Percentiles rank a stretch among this genome's conserved stretches.
Evolutionary conservation across 2,113 vertebrate genomes (phyloP).

Genomic region (Neomonachus schauinslandi): DNA sequence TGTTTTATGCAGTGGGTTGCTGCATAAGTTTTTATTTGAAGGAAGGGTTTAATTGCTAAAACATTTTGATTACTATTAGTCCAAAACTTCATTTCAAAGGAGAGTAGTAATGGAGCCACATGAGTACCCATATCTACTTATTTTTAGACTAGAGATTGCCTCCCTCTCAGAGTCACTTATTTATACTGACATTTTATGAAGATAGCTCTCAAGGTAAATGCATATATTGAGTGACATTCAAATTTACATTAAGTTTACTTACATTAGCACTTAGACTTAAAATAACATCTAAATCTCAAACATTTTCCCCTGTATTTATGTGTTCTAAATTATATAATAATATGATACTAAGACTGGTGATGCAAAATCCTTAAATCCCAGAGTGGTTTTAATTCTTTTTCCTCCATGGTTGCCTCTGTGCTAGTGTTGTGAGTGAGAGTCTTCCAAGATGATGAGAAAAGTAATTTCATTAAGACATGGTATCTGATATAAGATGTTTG

Average conservation of each 20-base stretch:
- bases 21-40: not conserved
- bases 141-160: not conserved
- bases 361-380: not conserved
- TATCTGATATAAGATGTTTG: not conserved
- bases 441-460: not conserved
- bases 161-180: not conserved
- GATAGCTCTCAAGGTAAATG: not conserved
- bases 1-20: not conserved
- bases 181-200: not conserved
- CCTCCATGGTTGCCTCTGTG: not conserved
- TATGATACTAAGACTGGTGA: not conserved
- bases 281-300: not conserved
- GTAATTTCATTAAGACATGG: not conserved
- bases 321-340: not conserved
- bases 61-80: not conserved
- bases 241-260: not conserved
- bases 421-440: not conserved
- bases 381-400: not conserved
- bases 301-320: not conserved
- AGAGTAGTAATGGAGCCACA: not conserved
- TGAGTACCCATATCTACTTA: not conserved
- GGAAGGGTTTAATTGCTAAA: not conserved
- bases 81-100: not conserved
- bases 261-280: not conserved
- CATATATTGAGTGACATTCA: not conserved